Percentiles rank a stretch among this genome's conserved stretches.
These are phyloP conservation scores for Sebastes iracundus DNA, from an alignment of 2,797 vertebrate species.

Conservation along the genomic window DNA sequence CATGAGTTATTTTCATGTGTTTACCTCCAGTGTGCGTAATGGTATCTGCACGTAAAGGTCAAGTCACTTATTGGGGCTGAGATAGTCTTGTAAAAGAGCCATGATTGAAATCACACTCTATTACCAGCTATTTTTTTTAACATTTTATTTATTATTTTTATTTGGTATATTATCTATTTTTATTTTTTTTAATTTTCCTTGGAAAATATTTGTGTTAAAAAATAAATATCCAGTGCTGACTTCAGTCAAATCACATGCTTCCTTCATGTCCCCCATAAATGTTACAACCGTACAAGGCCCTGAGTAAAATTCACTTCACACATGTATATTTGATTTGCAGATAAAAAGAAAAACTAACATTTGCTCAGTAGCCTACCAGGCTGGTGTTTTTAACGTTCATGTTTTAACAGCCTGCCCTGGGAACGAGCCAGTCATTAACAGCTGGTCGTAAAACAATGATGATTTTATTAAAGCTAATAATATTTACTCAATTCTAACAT, in stretches of 20 bases:
- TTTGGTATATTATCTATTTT: background rate
- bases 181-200: too few relatives aligned
- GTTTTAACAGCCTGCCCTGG: conserved; percentile 15
- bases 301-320: background rate
- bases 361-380: background rate
- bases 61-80: background rate
- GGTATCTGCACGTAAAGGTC: background rate
- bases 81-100: background rate
- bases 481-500: conserved; percentile 17
- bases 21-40: background rate
- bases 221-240: background rate
- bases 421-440: conserved; percentile 24
- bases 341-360: background rate
- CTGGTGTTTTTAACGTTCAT: conserved; percentile 7
- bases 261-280: background rate
- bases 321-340: background rate
- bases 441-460: conserved; percentile 45
- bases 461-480: conserved; percentile 30
- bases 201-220: background rate
- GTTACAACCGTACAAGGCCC: background rate
- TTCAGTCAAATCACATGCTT: background rate
- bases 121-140: accelerated
- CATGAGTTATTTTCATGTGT: background rate
- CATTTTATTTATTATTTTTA: background rate
- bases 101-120: background rate